Percentiles rank a stretch among this genome's conserved stretches.
Evolutionary conservation across 2,888 invertebrate species (phyloP).

Genomic region (Clostera curtula): DNA sequence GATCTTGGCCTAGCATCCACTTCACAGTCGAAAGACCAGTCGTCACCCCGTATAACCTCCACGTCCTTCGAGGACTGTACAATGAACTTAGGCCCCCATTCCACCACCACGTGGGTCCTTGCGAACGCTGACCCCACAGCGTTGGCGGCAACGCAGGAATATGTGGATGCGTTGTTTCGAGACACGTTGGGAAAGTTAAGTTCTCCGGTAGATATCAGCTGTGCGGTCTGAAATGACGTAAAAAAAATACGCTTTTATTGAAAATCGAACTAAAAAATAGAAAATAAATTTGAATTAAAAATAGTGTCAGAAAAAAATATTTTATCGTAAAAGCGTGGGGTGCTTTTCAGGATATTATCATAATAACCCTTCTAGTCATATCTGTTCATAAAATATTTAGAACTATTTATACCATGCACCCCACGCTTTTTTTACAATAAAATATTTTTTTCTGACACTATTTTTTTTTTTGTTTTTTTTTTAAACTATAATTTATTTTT

Average conservation of each 20-base stretch:
- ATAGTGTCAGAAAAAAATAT: too few species aligned
- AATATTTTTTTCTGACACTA: too few species aligned
- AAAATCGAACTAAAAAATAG: neutral
- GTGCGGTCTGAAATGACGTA: slow-evolving; percentile 41
- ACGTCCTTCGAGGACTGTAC: slow-evolving; percentile 5
- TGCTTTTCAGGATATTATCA: too few species aligned
- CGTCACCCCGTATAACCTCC: slow-evolving; percentile 37
- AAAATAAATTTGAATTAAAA: too few species aligned
- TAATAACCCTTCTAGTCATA: too few species aligned
- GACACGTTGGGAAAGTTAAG: slow-evolving; percentile 41
- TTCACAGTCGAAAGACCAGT: slow-evolving; percentile 45
- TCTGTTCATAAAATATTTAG: too few species aligned
- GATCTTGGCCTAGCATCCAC: slow-evolving; percentile 52
- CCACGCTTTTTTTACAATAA: too few species aligned
- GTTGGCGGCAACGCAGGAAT: slow-evolving; percentile 77
- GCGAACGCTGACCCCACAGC: slow-evolving; percentile 71
- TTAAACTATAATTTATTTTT: too few species aligned
- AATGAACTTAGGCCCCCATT: slow-evolving; percentile 58
- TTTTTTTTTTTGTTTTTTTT: too few species aligned
- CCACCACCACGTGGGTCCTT: slow-evolving; percentile 67
- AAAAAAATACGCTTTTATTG: neutral
- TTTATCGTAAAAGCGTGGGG: too few species aligned
- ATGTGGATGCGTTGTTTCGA: slow-evolving; percentile 63
- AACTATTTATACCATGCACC: too few species aligned
- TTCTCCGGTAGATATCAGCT: slow-evolving; percentile 33